Base-by-base conservation (phyloP, 2,797 vertebrate species). In the Hydrocynus forskahlii region DNA sequence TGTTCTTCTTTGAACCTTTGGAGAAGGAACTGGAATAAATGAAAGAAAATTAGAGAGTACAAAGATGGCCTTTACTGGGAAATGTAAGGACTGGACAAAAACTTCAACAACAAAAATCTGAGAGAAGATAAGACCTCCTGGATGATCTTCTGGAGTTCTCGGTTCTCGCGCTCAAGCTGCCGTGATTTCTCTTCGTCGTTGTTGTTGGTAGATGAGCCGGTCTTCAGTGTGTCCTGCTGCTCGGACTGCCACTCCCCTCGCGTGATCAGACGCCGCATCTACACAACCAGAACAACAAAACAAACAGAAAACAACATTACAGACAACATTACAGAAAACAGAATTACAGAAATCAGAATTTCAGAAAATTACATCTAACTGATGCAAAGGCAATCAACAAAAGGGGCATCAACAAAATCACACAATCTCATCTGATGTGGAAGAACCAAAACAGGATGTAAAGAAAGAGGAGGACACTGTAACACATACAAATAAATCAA, bases 151-250 rank as follows among this genome's bases (percentile, higher is more conserved):
- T 98, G 97, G 84, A 99, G 92, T 80, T 99, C 97, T 0, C 96
- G 87, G 90, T 98, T 99, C 89, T 99, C 97, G 19, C 96, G 92
- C 91, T 99, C 97, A 88, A 99, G 87, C 79, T 98, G 95, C 8
- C 97, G 90, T 12, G 97, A 97, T n/a, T 98, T 98, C 89, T 99
- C 97, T 86, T 99, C 97, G 13, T 98, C 97, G 0, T 99, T 98
- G 93, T 99, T 99, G 93, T 98, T 98, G 90, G 97, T 98, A 74
- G 97, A 98, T 0, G 97, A 97, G 0, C 96, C 97, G 0, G 97
- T 98, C 89, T 98, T 98, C 93, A 97, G 94, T 0, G 97, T 97
- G 92, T 98, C 97, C 93, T 98, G 97, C 19, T 97, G 96, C 90
- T 99, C 97, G 0, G 97, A 97, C 93, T 98, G 97, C 97, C 97